Evolutionary conservation across 2,797 vertebrate genomes (phyloP), one percentile per base, ranked within the genome.

Genomic region (Miichthys miiuy): DNA sequence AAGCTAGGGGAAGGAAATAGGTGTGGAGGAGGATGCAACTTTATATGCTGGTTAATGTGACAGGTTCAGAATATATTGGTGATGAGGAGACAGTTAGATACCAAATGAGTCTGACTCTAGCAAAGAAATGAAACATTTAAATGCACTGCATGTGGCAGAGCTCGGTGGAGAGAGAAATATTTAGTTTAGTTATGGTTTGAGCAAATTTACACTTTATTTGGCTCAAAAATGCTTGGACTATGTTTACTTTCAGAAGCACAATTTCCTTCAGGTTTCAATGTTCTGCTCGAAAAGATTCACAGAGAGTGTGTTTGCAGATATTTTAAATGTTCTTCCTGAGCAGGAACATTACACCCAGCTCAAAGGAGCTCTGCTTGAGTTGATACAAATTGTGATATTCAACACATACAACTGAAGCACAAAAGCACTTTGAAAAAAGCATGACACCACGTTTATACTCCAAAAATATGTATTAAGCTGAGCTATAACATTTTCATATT

Each of bases 31-130:
- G 79, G 86, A 89, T 55, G 86, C 67, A 87, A 85, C 79, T 81
- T 77, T 80, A 84, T 81, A 82, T 84, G 72, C 91, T 88, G 85
- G 91, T 90, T 92, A 91, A 88, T 85, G 81, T 90, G 90, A 91
- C 85, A 82, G 71, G 75, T 82, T 82, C 68, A 80, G 80, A 89
- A 90, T 88, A 77, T 81, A 90, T 83, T 86, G 89, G 84, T 66
- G 86, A 88, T 87, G 90, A 87, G 84, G 79, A 90, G 69, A 90
- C 65, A 58, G 79, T 86, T 83, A 89, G 90, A 93, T 83, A 89
- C 72, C 89, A 87, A 92, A 89, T 38, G 47, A 72, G 21, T 57
- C 58, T 51, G 25, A 27, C 70, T 79, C 73, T 65, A 47, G 79
- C 47, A 72, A 61, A 68, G 71, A 70, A 70, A 81, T 63, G 16